These are phyloP conservation scores for Alfaro cultratus DNA, from an alignment of 2,797 vertebrate genomes.

Conservation along the genomic window DNA sequence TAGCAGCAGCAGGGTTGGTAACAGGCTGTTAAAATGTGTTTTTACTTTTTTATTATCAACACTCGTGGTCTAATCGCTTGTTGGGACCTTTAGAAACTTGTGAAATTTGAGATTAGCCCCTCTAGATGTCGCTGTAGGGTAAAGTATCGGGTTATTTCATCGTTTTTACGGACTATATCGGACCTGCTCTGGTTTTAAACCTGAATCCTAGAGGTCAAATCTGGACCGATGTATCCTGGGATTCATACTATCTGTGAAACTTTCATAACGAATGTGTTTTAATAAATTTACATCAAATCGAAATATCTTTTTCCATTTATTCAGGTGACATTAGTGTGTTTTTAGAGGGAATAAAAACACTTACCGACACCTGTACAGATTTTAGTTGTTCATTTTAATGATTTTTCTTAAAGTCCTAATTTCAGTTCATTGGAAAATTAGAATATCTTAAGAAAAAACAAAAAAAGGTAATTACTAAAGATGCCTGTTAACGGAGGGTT, in stretches of 20 bases:
- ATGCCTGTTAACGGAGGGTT: background rate
- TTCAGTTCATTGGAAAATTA: background rate
- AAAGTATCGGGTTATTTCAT: background rate
- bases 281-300: background rate
- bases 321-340: background rate
- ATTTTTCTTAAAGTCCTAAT: no score
- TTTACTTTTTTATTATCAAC: background rate
- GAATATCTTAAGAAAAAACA: background rate
- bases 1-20: background rate
- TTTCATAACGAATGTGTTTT: background rate
- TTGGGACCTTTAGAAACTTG: background rate
- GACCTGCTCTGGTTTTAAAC: background rate
- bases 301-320: background rate
- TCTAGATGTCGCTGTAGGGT: background rate
- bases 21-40: background rate
- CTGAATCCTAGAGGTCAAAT: background rate
- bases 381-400: background rate
- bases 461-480: background rate
- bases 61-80: background rate
- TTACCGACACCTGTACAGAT: background rate
- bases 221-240: background rate
- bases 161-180: background rate
- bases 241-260: background rate
- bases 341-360: background rate
- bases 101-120: background rate